Conservation (phyloP, 2,113 vertebrate genomes). For the Dasyornis broadbenti region DNA sequence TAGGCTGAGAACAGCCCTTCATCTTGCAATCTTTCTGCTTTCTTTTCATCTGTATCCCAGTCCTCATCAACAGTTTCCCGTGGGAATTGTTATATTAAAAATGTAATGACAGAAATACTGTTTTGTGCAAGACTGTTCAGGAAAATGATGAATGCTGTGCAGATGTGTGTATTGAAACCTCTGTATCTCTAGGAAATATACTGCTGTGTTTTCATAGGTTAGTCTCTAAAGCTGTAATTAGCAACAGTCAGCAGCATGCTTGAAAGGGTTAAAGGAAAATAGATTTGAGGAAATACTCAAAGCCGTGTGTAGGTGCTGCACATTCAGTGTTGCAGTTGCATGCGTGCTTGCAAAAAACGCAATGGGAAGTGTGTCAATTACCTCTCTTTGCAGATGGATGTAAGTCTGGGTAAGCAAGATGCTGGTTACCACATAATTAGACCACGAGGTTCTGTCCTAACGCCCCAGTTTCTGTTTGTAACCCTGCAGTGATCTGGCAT, state of each 20-base stretch:
- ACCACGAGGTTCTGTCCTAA: background rate
- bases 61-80: background rate
- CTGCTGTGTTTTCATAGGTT: background rate
- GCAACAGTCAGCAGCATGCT: background rate
- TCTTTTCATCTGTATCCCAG: background rate
- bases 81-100: slow-evolving; percentile 35
- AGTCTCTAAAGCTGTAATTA: background rate
- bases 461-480: background rate
- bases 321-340: background rate
- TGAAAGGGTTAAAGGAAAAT: slow-evolving; percentile 29
- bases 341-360: background rate
- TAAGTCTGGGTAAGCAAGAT: background rate
- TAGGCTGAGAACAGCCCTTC: background rate
- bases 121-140: background rate
- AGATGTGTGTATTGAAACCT: background rate
- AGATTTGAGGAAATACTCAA: background rate
- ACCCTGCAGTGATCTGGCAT: background rate
- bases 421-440: slow-evolving; percentile 6
- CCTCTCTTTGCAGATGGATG: background rate
- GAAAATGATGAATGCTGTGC: background rate
- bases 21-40: background rate
- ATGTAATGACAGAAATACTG: slow-evolving; percentile 32
- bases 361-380: slow-evolving; percentile 20
- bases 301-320: background rate
- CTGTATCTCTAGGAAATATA: background rate